Conservation (phyloP, 2,113 vertebrate species). For the Psephotus haematonotus region DNA sequence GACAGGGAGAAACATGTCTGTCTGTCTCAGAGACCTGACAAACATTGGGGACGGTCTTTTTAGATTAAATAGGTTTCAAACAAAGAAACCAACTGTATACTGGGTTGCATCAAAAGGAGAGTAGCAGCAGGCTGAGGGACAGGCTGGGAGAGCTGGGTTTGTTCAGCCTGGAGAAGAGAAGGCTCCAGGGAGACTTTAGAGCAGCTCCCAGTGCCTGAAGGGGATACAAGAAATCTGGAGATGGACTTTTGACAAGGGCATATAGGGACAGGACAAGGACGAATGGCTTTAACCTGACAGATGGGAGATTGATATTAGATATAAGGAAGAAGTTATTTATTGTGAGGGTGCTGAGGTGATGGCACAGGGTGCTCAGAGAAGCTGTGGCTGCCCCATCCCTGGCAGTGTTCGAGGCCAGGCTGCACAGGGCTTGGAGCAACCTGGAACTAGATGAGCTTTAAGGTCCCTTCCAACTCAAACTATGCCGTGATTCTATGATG, state of each 20-base stretch:
- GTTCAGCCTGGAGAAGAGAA: neutral
- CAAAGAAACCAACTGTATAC: neutral
- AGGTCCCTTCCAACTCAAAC: neutral
- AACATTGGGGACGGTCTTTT: neutral
- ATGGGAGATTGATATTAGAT: neutral
- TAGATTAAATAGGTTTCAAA: neutral
- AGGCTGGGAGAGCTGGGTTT: neutral
- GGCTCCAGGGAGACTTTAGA: neutral
- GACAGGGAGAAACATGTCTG: fast-evolving
- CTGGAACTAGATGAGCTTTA: neutral
- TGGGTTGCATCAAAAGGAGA: neutral
- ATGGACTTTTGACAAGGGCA: neutral
- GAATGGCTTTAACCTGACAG: neutral
- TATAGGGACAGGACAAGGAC: neutral
- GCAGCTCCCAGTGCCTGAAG: neutral
- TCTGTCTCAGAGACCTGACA: neutral
- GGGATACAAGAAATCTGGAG: neutral
- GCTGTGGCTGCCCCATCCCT: neutral
- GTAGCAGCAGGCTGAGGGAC: neutral
- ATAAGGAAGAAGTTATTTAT: neutral
- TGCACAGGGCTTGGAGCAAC: neutral
- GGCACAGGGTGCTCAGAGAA: neutral
- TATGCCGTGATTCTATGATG: neutral
- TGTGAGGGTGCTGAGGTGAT: neutral
- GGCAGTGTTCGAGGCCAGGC: neutral